Evolutionary conservation across 2,113 vertebrate species (phyloP), one percentile per base, ranked within the genome.

Genomic region (Heptranchias perlo): DNA sequence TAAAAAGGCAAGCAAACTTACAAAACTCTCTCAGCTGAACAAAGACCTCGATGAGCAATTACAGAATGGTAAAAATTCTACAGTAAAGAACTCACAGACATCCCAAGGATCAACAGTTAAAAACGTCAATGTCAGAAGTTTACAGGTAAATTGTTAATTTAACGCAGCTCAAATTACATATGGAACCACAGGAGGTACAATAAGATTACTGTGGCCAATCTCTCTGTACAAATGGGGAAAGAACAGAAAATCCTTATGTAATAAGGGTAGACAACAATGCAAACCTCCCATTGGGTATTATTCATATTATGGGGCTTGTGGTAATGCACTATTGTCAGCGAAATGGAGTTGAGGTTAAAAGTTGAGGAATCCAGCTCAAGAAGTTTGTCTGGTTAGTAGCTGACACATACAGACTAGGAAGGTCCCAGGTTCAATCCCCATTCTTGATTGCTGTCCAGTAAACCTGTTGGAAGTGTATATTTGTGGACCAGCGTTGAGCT

Each of bases 61-160:
- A 97, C 97, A 98, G 96, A 98, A 97, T 97, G 97, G 97, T 97
- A 98, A 98, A 97, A 96, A 96, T 96, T 97, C 97, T 97, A 97
- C 98, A 96, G 98, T 98, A 96, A 99, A 98, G 97, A 98, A 97
- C 25, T 96, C 97, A 49, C 97, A 97, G 95, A 95, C 97, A 58
- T 97, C 98, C 95, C 97, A 97, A 96, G 98, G 98, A 96, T 97
- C 98, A 96, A 44, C 97, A 82, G 4, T 97, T 96, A 99, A 98
- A 97, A 97, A 97, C 96, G 97, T 97, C 97, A 98, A 98, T 97
- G 98, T 99, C 97, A 99, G 99, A 98, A 99, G 98, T 97, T 98
- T 98, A 96, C 98, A 98, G 97, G 98, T 98, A 98, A 97, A 95
- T 31, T 21, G 65, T 73, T 31, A 3, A 35, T 35, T 92, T 95